Percentiles rank a stretch among this genome's conserved stretches.
Evolutionary conservation across 2,888 invertebrate genomes (phyloP).

Genomic region (Parnassius glacialis): DNA sequence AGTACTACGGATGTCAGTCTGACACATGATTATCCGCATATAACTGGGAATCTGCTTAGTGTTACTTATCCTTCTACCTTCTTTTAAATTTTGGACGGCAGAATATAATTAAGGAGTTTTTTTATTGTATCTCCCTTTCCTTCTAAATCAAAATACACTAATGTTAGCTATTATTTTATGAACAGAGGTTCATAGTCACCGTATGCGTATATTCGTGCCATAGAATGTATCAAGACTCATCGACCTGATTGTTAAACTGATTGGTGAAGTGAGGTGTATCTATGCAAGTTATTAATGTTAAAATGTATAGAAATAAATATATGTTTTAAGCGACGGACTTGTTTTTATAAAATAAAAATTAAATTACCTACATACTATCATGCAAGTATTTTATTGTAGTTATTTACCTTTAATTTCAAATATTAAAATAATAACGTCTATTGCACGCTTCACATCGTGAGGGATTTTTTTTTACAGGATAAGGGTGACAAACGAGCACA

Average conservation of each 20-base stretch:
- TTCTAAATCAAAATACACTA: no score
- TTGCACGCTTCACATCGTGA: no score
- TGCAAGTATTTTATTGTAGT: constrained; percentile 39
- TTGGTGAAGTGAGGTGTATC: constrained; percentile 40
- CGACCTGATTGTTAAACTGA: constrained; percentile 23
- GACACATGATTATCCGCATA: no score
- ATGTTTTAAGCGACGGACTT: constrained; percentile 49
- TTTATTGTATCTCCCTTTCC: no score
- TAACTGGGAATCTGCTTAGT: no score
- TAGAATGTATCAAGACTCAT: background rate
- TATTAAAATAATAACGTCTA: no score
- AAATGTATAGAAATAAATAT: constrained; percentile 44
- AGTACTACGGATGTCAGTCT: no score
- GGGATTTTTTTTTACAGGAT: no score
- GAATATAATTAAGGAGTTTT: no score
- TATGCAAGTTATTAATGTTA: constrained; percentile 39
- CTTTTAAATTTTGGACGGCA: no score
- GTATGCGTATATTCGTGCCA: constrained; percentile 5
- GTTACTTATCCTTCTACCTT: no score
- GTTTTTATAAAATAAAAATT: constrained; percentile 44
- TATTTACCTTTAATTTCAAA: background rate
- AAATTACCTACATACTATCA: constrained; percentile 53
- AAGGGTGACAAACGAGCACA: no score
- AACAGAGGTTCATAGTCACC: background rate
- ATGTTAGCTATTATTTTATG: background rate